These are phyloP conservation scores for Irena cyanogastra DNA, from an alignment of 2,113 vertebrate species.

Conservation along the genomic window DNA sequence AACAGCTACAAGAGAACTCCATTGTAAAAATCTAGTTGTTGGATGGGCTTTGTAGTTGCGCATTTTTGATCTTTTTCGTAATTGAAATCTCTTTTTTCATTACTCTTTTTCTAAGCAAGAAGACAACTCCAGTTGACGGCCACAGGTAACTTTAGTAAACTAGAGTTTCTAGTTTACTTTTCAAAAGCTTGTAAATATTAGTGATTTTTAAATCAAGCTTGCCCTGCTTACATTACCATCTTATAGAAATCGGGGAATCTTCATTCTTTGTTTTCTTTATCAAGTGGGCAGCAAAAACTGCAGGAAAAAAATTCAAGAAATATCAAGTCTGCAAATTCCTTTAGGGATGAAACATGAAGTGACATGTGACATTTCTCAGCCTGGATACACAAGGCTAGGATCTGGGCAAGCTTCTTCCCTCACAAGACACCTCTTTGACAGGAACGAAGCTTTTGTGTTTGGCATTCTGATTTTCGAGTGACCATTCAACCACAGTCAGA, in stretches of 20 bases:
- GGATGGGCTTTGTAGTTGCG: not conserved
- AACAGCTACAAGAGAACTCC: not conserved
- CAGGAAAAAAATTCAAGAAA: not conserved
- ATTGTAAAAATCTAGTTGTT: not conserved
- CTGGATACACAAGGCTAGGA: not conserved
- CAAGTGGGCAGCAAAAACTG: not conserved
- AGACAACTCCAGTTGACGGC: not conserved
- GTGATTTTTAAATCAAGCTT: not conserved
- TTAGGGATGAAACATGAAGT: conserved; percentile 6
- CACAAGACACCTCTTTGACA: not conserved
- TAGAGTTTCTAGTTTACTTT: not conserved
- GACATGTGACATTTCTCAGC: not conserved
- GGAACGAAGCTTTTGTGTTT: not conserved
- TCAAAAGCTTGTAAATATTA: not conserved
- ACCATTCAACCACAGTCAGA: not conserved
- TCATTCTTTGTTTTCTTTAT: not conserved
- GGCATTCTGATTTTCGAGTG: not conserved
- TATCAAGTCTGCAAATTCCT: not conserved
- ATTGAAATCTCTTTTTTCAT: not conserved
- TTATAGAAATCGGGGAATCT: not conserved
- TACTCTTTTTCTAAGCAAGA: not conserved
- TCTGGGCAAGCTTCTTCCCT: not conserved
- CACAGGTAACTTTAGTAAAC: too few relatives aligned
- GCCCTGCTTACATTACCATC: not conserved
- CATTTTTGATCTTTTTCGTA: not conserved